Percentiles rank a stretch among this genome's conserved stretches.
phyloP scores from a whole-genome alignment of 64 coral and sea anemone species.

The Astreopora myriophthalma region DNA sequence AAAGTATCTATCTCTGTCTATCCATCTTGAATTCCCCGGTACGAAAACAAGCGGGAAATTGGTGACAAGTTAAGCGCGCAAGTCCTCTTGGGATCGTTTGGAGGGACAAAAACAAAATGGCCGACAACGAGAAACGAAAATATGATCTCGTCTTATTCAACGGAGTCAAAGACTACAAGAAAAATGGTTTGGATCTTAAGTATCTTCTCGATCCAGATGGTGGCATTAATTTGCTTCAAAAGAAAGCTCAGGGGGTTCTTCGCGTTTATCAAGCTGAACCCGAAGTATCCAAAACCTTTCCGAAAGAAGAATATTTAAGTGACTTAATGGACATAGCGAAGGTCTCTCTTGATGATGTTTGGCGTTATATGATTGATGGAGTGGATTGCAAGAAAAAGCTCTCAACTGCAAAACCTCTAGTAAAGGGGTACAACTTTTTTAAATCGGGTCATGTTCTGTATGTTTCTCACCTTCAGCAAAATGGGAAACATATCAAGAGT shows the following conservation, averaged over 20 bases:
- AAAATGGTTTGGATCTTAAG: constrained; percentile 31
- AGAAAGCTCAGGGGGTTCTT: constrained; percentile 40
- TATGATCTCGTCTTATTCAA: neutral
- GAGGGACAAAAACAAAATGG: too few relatives aligned
- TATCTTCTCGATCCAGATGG: constrained; percentile 57
- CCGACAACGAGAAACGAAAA: too few relatives aligned
- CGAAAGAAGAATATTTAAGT: constrained; percentile 16
- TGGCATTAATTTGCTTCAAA: constrained; percentile 42
- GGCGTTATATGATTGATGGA: constrained; percentile 34
- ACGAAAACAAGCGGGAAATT: too few relatives aligned
- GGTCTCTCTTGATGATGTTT: neutral
- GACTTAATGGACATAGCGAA: constrained; percentile 24
- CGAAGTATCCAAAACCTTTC: constrained; percentile 8
- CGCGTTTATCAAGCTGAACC: constrained; percentile 19
- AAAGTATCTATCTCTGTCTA: too few relatives aligned
- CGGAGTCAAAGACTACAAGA: constrained; percentile 75
- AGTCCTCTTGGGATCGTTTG: too few relatives aligned
- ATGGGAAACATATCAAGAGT: constrained; percentile 35
- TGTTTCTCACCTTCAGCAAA: neutral
- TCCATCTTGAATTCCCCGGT: neutral
- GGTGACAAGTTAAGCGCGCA: too few relatives aligned
- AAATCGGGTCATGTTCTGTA: constrained; percentile 35
- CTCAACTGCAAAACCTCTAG: constrained; percentile 37
- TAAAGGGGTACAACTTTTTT: constrained; percentile 56
- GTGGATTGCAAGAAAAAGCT: constrained; percentile 9